A percentile compares a stretch with the other conserved stretches of the same genome.
phyloP scores from a whole-genome alignment of 2,888 invertebrate species.

The Phortica magna region DNA sequence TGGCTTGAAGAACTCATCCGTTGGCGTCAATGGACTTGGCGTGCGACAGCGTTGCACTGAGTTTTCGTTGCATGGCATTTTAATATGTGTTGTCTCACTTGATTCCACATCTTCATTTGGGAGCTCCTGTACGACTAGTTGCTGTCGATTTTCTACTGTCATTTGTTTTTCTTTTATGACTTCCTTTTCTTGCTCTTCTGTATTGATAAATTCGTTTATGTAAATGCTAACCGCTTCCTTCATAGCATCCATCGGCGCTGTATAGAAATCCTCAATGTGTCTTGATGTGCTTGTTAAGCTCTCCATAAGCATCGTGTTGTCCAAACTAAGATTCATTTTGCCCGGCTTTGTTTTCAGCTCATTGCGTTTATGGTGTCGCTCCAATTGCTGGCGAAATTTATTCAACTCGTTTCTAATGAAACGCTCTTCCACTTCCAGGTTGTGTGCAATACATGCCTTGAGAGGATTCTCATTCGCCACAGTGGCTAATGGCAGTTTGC shows the following conservation, averaged over 20 bases:
- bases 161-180: background rate
- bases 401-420: constrained; percentile 74
- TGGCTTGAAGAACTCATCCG: constrained; percentile 64
- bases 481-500: constrained; percentile 67
- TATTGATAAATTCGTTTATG: constrained; percentile 42
- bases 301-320: constrained; percentile 65
- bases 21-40: constrained; percentile 62
- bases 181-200: constrained; percentile 56
- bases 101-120: constrained; percentile 42
- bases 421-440: constrained; percentile 73
- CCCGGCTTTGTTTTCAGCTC: constrained; percentile 54
- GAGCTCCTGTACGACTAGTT: background rate
- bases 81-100: background rate
- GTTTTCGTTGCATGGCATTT: constrained; percentile 33
- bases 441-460: constrained; percentile 72
- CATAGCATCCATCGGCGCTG: constrained; percentile 70
- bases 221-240: constrained; percentile 55
- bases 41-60: constrained; percentile 58
- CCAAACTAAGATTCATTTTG: constrained; percentile 63
- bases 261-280: constrained; percentile 74
- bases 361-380: constrained; percentile 59
- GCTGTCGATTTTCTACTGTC: background rate
- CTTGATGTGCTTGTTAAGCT: constrained; percentile 67
- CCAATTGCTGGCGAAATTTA: constrained; percentile 74
- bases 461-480: constrained; percentile 62